A percentile compares a stretch with the other conserved stretches of the same genome.
Evolutionary conservation across 92 coral and sea anemone genomes (phyloP).

Genomic region (Paragorgia papillata): DNA sequence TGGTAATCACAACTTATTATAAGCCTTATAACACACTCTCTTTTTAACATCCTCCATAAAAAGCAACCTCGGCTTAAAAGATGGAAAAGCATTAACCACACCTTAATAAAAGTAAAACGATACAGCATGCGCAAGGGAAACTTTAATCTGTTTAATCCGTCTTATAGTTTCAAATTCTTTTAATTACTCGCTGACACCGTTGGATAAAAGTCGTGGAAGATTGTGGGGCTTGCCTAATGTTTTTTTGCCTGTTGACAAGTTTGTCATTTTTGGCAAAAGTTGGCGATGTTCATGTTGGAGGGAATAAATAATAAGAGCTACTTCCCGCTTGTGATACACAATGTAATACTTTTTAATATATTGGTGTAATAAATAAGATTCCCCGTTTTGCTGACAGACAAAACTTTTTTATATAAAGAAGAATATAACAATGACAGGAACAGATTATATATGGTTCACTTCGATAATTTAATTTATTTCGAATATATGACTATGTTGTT

Average conservation of each 20-base stretch:
- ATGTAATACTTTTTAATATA: too few relatives aligned
- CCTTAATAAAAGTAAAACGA: too few relatives aligned
- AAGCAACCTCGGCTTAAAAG: too few relatives aligned
- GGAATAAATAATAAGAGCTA: not conserved
- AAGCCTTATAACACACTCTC: too few relatives aligned
- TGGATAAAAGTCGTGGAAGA: constrained; percentile 11
- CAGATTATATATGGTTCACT: not conserved
- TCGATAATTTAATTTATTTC: not conserved
- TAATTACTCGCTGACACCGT: constrained; percentile 29
- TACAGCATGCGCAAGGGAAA: too few relatives aligned
- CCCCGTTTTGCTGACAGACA: not conserved
- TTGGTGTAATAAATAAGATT: too few relatives aligned
- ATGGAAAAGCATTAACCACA: too few relatives aligned
- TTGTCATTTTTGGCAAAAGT: constrained; percentile 4
- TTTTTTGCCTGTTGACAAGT: too few relatives aligned
- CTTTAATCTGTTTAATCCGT: constrained; percentile 14
- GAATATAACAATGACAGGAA: not conserved
- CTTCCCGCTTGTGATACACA: too few relatives aligned
- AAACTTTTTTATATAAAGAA: not conserved
- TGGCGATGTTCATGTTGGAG: constrained; percentile 6
- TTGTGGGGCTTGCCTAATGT: not conserved
- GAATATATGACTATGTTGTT: not conserved
- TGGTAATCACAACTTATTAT: too few relatives aligned
- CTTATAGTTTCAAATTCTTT: constrained; percentile 14
- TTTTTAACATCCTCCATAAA: too few relatives aligned